Base-by-base conservation (phyloP, 2,113 vertebrate genomes). In the Cebidichthys violaceus region DNA sequence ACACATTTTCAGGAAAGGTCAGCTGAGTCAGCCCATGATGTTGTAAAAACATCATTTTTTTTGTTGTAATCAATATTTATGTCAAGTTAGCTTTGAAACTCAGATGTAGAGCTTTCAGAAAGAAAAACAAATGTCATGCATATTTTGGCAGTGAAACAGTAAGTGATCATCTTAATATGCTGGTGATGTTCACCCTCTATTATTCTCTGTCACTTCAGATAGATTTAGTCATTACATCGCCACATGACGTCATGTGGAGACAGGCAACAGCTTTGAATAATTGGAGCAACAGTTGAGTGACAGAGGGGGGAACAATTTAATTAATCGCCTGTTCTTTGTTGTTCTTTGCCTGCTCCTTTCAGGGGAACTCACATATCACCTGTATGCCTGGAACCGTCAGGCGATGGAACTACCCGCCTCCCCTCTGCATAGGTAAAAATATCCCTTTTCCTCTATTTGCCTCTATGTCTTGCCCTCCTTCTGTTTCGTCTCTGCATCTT, bases 371-470 rank as follows among this genome's bases (percentile, higher is more conserved):
- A 0, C 98, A 99, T 88, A 99, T 99, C 75, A 98, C 97, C 87
- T 99, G 98, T 90, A 99, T 99, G 98, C 98, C 98, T 0, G 98
- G 98, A 66, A 98, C 98, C 0, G 97, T 99, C 54, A 95, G 98
- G 24, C 96, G 98, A 72, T 99, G 98, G 98, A 99, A 99, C 89
- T 99, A 97, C 85, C 98, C 98, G 0, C 97, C 98, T 1, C 98
- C 98, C 0, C 97, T 99, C 62, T 99, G 98, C 86, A 98, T 99
- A 0, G 98, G 98, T 99, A 97, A 91, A 82, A 77, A 70, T 9
- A 27, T 17, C 15, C 57, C 22, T 11, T 62, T 27, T 43, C 4
- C 41, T 60, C 57, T 7, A 9, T 39, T 45, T 66, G 31, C 64
- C 39, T 66, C 52, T 33, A 27, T 33, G 4, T 45, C 22, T 17